phyloP scores from a whole-genome alignment of 1,140 invertebrate species.

The Danaus plexippus region DNA sequence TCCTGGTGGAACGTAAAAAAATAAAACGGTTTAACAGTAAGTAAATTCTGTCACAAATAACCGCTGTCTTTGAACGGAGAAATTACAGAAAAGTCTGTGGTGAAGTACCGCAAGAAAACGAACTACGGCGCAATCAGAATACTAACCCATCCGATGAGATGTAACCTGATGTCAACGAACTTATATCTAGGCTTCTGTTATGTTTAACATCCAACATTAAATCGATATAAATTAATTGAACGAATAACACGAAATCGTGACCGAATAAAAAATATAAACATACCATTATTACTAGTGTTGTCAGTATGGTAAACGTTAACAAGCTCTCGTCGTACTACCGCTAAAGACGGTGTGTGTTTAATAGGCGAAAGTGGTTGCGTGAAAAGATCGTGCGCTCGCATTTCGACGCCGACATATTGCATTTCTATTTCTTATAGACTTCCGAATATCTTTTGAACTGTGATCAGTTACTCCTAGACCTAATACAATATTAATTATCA shows the following conservation, averaged over 20 bases:
- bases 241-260: no score
- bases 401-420: conserved; percentile 25
- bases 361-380: conserved; percentile 61
- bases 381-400: conserved; percentile 38
- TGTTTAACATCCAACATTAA: no score
- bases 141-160: conserved; percentile 18
- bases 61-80: conserved; percentile 9
- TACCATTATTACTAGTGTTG: no score
- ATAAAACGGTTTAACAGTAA: no score
- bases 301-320: no score
- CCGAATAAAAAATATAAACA: no score
- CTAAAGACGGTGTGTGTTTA: conserved; percentile 31
- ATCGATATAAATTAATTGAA: no score
- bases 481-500: background rate
- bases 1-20: no score
- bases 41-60: no score
- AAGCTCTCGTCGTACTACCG: no score
- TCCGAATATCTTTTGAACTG: background rate
- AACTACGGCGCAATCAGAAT: conserved; percentile 19
- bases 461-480: background rate
- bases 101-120: conserved; percentile 20
- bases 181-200: no score
- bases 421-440: conserved; percentile 5
- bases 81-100: conserved; percentile 27
- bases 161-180: conserved; percentile 15